Conservation (phyloP, 2,797 vertebrate species). For the Tragopan temminckii region DNA sequence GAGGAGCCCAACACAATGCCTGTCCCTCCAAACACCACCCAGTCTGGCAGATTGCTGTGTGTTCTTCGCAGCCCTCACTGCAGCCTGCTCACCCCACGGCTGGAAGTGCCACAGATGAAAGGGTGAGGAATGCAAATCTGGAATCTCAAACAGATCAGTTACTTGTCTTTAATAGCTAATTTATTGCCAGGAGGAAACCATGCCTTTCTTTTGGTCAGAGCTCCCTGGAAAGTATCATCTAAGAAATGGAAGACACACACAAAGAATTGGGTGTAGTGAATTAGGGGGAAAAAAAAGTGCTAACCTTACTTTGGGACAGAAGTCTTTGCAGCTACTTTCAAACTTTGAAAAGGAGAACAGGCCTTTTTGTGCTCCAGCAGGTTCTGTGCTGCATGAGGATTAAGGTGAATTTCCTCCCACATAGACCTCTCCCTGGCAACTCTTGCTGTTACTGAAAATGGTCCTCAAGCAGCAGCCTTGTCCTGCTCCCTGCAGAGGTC, state of each 20-base stretch:
- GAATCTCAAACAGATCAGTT: background rate
- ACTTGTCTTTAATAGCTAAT: background rate
- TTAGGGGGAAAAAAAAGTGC: background rate
- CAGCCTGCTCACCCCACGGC: background rate
- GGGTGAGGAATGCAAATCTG: background rate
- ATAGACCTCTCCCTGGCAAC: background rate
- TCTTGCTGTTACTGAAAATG: background rate
- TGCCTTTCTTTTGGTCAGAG: background rate
- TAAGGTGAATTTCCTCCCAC: background rate
- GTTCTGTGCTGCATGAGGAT: background rate
- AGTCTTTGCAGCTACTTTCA: background rate
- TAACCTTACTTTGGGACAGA: background rate
- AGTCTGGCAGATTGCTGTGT: background rate
- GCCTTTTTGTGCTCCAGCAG: background rate
- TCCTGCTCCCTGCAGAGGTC: background rate
- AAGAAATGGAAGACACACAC: background rate
- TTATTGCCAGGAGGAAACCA: background rate
- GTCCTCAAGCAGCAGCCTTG: background rate
- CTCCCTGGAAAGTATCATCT: background rate
- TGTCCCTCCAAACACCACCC: slow-evolving; percentile 26
- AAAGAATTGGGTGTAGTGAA: background rate
- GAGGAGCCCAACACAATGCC: slow-evolving; percentile 37
- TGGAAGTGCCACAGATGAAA: background rate
- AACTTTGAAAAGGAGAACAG: background rate
- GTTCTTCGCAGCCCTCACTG: slow-evolving; percentile 25